A percentile compares a stretch with the other conserved stretches of the same genome.
Conservation (phyloP, 2,113 vertebrate genomes). For the Leiothrix lutea region DNA sequence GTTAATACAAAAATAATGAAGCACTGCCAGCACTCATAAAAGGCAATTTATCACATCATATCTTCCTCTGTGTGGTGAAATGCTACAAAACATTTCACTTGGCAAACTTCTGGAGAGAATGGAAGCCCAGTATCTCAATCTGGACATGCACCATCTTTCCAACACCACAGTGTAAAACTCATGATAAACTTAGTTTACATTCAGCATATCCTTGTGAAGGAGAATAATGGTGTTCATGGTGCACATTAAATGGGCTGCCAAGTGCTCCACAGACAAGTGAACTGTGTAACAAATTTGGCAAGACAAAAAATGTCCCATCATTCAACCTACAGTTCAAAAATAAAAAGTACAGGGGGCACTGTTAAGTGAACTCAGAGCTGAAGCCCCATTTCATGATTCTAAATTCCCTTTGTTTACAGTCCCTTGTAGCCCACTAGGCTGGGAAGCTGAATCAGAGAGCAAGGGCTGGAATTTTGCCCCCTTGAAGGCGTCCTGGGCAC, state of each 20-base stretch:
- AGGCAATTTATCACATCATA: not conserved
- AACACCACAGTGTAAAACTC: not conserved
- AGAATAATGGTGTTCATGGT: not conserved
- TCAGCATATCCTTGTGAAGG: not conserved
- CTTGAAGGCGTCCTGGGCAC: not conserved
- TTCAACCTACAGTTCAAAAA: not conserved
- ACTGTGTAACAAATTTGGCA: not conserved
- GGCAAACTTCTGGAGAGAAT: not conserved
- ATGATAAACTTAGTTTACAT: not conserved
- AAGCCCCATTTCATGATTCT: not conserved
- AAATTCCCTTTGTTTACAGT: not conserved
- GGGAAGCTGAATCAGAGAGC: not conserved
- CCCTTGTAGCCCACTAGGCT: not conserved
- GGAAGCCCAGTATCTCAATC: not conserved
- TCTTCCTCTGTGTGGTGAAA: not conserved
- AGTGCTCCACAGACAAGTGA: not conserved
- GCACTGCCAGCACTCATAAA: not conserved
- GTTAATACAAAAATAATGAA: not conserved
- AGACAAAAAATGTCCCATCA: not conserved
- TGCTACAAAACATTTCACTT: not conserved
- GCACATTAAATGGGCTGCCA: not conserved
- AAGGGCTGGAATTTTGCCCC: not conserved
- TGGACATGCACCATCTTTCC: not conserved
- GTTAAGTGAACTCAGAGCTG: not conserved
- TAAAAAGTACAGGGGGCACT: not conserved